phyloP scores from a whole-genome alignment of 2,113 vertebrate species.

The Dasypus novemcinctus region DNA sequence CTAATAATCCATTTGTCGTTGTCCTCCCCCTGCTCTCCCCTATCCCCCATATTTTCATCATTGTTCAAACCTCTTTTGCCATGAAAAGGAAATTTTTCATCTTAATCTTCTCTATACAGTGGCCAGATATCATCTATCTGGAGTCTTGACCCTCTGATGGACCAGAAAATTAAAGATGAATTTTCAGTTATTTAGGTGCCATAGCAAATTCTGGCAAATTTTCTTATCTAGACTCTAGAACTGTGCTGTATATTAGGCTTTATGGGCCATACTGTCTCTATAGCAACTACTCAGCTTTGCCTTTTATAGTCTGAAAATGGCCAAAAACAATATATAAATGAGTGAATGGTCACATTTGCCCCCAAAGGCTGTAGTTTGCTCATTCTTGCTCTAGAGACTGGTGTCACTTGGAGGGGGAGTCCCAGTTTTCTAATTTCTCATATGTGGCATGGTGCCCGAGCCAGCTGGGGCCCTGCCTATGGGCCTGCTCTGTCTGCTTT shows the following conservation, averaged over 20 bases:
- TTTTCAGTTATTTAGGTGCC: neutral
- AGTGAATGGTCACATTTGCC: neutral
- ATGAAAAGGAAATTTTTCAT: conserved; percentile 25
- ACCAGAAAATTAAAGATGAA: conserved; percentile 7
- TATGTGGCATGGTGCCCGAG: neutral
- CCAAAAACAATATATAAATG: neutral
- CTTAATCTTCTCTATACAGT: conserved; percentile 26
- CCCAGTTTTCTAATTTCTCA: neutral
- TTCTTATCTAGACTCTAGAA: neutral
- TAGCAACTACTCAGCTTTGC: neutral
- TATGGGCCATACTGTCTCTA: neutral
- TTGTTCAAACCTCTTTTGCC: neutral
- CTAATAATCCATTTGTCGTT: neutral
- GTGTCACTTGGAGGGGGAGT: neutral
- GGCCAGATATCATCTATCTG: neutral
- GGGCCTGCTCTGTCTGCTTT: neutral
- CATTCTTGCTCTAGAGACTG: neutral
- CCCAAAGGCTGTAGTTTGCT: neutral
- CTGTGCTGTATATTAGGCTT: neutral
- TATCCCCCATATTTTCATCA: neutral
- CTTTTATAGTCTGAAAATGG: neutral
- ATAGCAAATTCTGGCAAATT: neutral
- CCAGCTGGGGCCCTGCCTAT: neutral
- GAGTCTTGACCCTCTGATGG: neutral
- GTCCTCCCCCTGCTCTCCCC: neutral